phyloP scores from a whole-genome alignment of 1,140 invertebrate genomes.

The Aphelinus certus region DNA sequence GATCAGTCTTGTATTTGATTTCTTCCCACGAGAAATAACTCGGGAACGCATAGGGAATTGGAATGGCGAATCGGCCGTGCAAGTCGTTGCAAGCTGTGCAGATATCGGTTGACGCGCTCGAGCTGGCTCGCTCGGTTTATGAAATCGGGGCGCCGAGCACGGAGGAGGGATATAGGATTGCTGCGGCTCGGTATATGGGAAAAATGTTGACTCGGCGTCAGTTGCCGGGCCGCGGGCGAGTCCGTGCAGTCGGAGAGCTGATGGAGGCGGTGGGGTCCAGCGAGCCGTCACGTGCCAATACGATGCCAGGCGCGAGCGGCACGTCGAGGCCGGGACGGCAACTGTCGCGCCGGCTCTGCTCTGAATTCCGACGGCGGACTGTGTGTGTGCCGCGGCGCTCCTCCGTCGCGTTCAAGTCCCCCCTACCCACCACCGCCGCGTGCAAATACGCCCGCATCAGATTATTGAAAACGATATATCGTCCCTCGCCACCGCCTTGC shows the following conservation, averaged over 20 bases:
- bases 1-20: too few relatives aligned
- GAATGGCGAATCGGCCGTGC: too few relatives aligned
- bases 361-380: not conserved
- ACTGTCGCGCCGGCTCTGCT: conserved; percentile 4
- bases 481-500: not conserved
- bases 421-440: not conserved
- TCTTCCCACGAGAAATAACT: too few relatives aligned
- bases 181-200: not conserved
- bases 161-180: too few relatives aligned
- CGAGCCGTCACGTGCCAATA: conserved; percentile 15
- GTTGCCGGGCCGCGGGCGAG: not conserved
- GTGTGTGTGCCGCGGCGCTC: not conserved
- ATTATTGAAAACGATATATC: conserved; percentile 35
- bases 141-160: too few relatives aligned
- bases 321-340: not conserved
- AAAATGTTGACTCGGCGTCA: conserved; percentile 22
- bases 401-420: too few relatives aligned
- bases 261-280: not conserved
- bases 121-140: too few relatives aligned
- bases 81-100: too few relatives aligned
- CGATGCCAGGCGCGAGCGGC: not conserved
- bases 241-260: not conserved
- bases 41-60: too few relatives aligned
- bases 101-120: too few relatives aligned
- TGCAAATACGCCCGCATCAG: not conserved